A percentile compares a stretch with the other conserved stretches of the same genome.
phyloP scores from a whole-genome alignment of 2,113 vertebrate species.

The Oryzias woworae region DNA sequence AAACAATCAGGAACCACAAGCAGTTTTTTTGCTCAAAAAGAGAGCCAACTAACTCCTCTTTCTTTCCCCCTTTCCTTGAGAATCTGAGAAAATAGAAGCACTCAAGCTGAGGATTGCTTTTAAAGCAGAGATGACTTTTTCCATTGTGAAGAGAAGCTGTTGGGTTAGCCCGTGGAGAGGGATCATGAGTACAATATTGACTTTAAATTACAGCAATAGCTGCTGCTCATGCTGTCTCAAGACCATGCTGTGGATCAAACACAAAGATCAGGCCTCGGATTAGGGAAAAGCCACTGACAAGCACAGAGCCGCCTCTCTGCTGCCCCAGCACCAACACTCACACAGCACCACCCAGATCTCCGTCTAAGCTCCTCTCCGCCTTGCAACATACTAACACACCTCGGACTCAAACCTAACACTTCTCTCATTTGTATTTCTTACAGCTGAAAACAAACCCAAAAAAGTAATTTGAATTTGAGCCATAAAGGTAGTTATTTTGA shows the following conservation, averaged over 20 bases:
- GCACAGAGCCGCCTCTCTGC: constrained; percentile 57
- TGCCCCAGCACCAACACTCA: constrained; percentile 42
- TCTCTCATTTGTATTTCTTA: constrained; percentile 62
- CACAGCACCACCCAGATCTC: constrained; percentile 54
- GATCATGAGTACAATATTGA: constrained; percentile 80
- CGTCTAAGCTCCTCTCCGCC: constrained; percentile 65
- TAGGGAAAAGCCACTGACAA: constrained; percentile 80
- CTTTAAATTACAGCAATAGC: constrained; percentile 81
- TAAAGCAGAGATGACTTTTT: constrained; percentile 64
- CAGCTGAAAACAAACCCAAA: constrained; percentile 67
- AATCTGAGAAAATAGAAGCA: constrained; percentile 19
- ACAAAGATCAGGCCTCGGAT: constrained; percentile 81
- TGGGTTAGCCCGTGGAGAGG: constrained; percentile 69
- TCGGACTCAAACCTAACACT: constrained; percentile 25
- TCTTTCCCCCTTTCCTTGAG: constrained; percentile 30
- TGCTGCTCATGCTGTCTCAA: constrained; percentile 78
- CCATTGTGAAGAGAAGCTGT: constrained; percentile 48
- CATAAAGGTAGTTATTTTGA: constrained; percentile 10
- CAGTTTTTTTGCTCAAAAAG: constrained; percentile 7
- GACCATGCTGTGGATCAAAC: constrained; percentile 79
- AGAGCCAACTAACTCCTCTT: constrained; percentile 26
- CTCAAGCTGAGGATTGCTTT: constrained; percentile 60
- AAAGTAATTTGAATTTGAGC: constrained; percentile 38
- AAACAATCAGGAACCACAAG: constrained; percentile 12
- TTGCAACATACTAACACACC: constrained; percentile 52